Base-by-base conservation (phyloP, 1,140 invertebrate species). In the Trichogramma pretiosum region DNA sequence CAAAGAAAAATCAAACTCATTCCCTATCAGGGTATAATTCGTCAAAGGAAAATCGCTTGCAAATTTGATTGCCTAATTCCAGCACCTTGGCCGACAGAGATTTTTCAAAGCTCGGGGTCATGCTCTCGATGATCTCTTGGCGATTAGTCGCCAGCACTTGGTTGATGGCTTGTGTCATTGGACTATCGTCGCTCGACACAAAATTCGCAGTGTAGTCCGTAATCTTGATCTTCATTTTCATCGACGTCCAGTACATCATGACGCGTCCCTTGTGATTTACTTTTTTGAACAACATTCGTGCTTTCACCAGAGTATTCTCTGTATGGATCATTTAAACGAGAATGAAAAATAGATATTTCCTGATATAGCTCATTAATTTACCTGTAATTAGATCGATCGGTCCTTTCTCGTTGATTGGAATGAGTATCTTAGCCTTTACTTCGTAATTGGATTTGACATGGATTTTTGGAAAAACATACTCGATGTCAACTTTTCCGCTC, bases 371-470 rank as follows among this genome's bases (percentile, higher is more conserved):
- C n/a, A n/a, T n/a, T n/a, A n/a, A n/a, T n/a, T n/a, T 49, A 68
- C 65, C 52, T 19, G 58, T 5, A 2, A 5, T n/a, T 0, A 63
- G 5, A 3, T 48, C 42, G 23, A 72, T 57, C 0, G 63, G 58
- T 50, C 66, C 69, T 0, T 18, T 56, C n/a, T 57, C 59, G 8
- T n/a, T 32, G n/a, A 72, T 51, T 0, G 63, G 61, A 1, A 68
- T 61, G 2, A 82, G 48, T 34, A 83, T 69, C 35, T 68, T 72
- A 2, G 74, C 72, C 52, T 75, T 72, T 8, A 82, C 56, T 43
- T 77, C 72, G 56, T 80, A 82, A 26, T 73, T 63, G 0, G 77
- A 75, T 2, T 74, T 63, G 17, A 82, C 57, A 30, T 68, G 62
- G 7, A 79, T 52, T 14, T 61, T 56, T 0, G 74, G 72, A 32